These are phyloP conservation scores for Diaphora mendica DNA, from an alignment of 2,888 invertebrate genomes.

Conservation along the genomic window DNA sequence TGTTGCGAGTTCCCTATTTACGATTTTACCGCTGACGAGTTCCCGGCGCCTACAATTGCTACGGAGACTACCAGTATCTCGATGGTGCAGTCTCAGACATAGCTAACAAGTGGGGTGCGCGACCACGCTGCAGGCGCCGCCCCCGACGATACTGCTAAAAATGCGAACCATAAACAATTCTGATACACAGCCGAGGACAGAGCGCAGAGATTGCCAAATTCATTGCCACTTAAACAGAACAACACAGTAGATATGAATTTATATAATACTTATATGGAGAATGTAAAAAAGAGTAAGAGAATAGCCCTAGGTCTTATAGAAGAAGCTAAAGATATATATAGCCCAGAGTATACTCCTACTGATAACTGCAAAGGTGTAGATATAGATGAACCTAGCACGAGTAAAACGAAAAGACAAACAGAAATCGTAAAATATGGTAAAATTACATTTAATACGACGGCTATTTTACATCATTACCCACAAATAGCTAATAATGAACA, in stretches of 20 bases:
- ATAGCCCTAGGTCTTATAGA: constrained; percentile 78
- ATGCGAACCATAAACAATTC: constrained; percentile 77
- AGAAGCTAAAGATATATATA: constrained; percentile 74
- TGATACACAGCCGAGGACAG: constrained; percentile 82
- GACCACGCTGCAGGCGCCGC: constrained; percentile 79
- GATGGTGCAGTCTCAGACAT: constrained; percentile 90
- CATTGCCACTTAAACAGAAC: constrained; percentile 80
- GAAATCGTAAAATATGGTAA: constrained; percentile 80
- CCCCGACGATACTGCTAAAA: constrained; percentile 65
- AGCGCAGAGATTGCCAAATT: constrained; percentile 77
- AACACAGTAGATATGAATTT: constrained; percentile 81
- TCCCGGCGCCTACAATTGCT: constrained; percentile 87
- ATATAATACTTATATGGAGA: constrained; percentile 81
- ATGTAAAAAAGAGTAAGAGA: constrained; percentile 73
- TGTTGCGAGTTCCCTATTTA: constrained; percentile 97
- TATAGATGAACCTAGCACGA: constrained; percentile 71
- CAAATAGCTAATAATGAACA: constrained; percentile 68
- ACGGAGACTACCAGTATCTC: constrained; percentile 91
- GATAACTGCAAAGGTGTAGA: constrained; percentile 62
- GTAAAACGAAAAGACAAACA: constrained; percentile 68
- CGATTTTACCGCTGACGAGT: constrained; percentile 90
- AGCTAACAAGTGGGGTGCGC: constrained; percentile 87
- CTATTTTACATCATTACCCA: constrained; percentile 81
- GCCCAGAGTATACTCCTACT: constrained; percentile 61
- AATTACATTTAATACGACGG: constrained; percentile 82